phyloP scores from a whole-genome alignment of 2,797 vertebrate species.

The Amblyopsis hoosieri region DNA sequence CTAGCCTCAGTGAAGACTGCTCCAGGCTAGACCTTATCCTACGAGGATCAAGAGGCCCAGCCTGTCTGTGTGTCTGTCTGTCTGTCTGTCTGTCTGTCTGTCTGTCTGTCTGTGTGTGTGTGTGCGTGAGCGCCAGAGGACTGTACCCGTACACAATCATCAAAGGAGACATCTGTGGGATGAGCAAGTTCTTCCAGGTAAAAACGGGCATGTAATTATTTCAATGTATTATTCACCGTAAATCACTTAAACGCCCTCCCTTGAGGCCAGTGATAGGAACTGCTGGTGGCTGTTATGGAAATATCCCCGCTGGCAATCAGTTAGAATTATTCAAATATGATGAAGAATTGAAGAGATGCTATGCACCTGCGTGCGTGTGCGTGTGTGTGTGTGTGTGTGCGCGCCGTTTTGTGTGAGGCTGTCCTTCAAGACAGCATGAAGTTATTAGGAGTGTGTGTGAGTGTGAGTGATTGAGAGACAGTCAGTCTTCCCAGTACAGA shows the following conservation, averaged over 20 bases:
- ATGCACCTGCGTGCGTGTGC: slow-evolving; percentile 42
- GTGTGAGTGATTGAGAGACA: not conserved
- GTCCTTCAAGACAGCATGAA: too few relatives aligned
- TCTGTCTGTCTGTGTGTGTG: slow-evolving; percentile 6
- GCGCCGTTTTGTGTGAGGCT: slow-evolving; percentile 8
- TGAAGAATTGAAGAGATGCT: slow-evolving; percentile 38
- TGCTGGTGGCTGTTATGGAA: slow-evolving; percentile 53
- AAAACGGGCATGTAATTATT: slow-evolving; percentile 35
- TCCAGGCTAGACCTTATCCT: slow-evolving; percentile 78
- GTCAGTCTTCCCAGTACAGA: not conserved
- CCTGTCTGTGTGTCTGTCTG: slow-evolving; percentile 11
- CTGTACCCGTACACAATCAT: slow-evolving; percentile 71
- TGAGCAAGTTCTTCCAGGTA: slow-evolving; percentile 56
- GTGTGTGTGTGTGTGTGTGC: not conserved
- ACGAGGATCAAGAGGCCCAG: slow-evolving; percentile 75
- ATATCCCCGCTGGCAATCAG: slow-evolving; percentile 62
- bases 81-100: slow-evolving; percentile 50
- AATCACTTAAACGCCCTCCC: slow-evolving; percentile 37
- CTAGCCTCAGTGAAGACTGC: slow-evolving; percentile 74
- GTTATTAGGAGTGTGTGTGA: slow-evolving; percentile 2
- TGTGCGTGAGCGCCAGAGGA: slow-evolving; percentile 49
- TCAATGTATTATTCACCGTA: slow-evolving; percentile 45
- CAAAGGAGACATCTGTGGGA: slow-evolving; percentile 78
- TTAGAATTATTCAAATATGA: slow-evolving; percentile 67
- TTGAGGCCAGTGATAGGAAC: slow-evolving; percentile 44